A percentile compares a stretch with the other conserved stretches of the same genome.
phyloP scores from a whole-genome alignment of 1,140 invertebrate genomes.

The Schlechtendalia chinensis region DNA sequence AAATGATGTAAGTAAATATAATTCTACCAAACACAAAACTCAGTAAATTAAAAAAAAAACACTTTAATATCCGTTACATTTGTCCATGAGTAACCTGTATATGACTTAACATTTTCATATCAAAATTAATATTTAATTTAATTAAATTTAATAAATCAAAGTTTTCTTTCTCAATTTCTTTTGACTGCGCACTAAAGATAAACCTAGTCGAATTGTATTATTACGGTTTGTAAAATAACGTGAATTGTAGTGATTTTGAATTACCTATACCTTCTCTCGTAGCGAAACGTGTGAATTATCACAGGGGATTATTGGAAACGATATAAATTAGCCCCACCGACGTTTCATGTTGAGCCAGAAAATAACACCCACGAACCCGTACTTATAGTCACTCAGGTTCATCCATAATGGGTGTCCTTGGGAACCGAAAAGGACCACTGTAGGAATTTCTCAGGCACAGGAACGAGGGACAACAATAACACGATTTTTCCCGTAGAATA shows the following conservation, averaged over 20 bases:
- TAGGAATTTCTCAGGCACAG: background rate
- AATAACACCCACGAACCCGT: slow-evolving; percentile 15
- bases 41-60: too few species aligned
- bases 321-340: slow-evolving; percentile 16
- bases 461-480: slow-evolving; percentile 28
- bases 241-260: background rate
- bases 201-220: too few species aligned
- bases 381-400: background rate
- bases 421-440: background rate
- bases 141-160: too few species aligned
- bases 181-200: too few species aligned
- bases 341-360: slow-evolving; percentile 25
- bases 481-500: slow-evolving; percentile 27
- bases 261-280: background rate
- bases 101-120: too few species aligned
- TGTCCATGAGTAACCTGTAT: too few species aligned
- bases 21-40: too few species aligned
- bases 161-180: too few species aligned
- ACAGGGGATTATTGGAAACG: background rate
- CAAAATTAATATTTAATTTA: too few species aligned
- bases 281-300: slow-evolving; percentile 6
- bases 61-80: too few species aligned
- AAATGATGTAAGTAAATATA: too few species aligned
- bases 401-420: background rate
- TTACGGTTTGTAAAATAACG: background rate